These are phyloP conservation scores for Agrotis ipsilon DNA, from an alignment of 2,888 invertebrate species.

Conservation along the genomic window DNA sequence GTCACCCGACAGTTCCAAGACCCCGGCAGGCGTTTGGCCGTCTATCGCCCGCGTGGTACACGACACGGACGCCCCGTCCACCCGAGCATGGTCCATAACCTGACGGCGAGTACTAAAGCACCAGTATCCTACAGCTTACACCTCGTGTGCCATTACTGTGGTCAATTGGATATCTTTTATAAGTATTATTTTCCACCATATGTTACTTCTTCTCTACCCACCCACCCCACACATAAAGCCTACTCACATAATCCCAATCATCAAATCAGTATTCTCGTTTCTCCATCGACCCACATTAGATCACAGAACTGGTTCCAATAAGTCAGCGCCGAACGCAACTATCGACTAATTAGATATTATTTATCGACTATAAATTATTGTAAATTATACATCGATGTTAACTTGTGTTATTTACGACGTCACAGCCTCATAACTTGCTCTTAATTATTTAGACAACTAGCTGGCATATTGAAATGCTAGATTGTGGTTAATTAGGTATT, in stretches of 20 bases:
- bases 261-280: constrained; percentile 30
- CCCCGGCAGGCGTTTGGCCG: too few relatives aligned
- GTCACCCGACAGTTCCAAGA: too few relatives aligned
- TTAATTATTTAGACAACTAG: constrained; percentile 48
- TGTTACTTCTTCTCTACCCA: not conserved
- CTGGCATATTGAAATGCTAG: constrained; percentile 21
- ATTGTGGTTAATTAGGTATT: constrained; percentile 33
- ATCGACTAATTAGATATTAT: constrained; percentile 61
- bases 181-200: too few relatives aligned
- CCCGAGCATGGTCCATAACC: too few relatives aligned
- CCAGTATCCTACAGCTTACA: too few relatives aligned
- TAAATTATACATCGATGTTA: constrained; percentile 59
- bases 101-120: too few relatives aligned
- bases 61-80: too few relatives aligned
- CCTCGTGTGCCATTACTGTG: too few relatives aligned
- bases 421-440: constrained; percentile 40
- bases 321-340: constrained; percentile 37
- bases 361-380: constrained; percentile 58
- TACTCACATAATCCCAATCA: constrained; percentile 9
- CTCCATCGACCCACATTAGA: constrained; percentile 54
- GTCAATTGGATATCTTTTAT: too few relatives aligned
- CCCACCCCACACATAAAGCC: not conserved
- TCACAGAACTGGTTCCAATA: constrained; percentile 51
- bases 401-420: constrained; percentile 54
- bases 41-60: too few relatives aligned